Percentiles rank a stretch among this genome's conserved stretches.
These are phyloP conservation scores for Mus spretus DNA, from an alignment of 2,797 vertebrate species.

Conservation along the genomic window DNA sequence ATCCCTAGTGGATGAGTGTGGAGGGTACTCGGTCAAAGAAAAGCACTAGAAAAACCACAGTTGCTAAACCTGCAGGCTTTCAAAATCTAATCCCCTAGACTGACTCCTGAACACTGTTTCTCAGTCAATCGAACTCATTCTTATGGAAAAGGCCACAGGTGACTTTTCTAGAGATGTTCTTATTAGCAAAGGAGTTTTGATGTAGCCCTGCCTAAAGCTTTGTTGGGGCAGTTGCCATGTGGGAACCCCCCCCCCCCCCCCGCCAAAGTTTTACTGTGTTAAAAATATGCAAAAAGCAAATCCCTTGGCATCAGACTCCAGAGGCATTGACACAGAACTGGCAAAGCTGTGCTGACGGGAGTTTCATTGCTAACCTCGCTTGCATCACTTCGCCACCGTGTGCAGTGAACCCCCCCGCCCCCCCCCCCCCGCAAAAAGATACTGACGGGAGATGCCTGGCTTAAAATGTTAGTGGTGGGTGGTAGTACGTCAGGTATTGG, in stretches of 20 bases:
- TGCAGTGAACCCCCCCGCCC: too few relatives aligned
- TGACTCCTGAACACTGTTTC: background rate
- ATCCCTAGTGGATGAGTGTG: background rate
- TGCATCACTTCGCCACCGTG: fast-evolving
- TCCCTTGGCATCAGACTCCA: background rate
- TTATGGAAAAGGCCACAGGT: background rate
- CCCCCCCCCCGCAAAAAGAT: background rate
- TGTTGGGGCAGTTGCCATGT: background rate
- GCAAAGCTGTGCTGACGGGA: background rate
- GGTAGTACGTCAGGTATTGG: background rate
- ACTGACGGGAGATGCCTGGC: background rate
- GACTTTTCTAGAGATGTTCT: background rate
- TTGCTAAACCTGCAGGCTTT: background rate
- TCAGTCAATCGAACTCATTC: background rate
- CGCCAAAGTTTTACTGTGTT: background rate
- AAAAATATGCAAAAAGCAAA: background rate
- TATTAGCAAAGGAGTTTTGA: background rate
- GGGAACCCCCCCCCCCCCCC: background rate
- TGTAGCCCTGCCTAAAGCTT: background rate
- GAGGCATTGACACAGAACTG: background rate
- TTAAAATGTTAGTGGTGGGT: background rate
- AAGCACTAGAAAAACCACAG: background rate
- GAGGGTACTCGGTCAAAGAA: background rate
- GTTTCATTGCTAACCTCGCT: background rate
- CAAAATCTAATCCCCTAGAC: too few relatives aligned